These are phyloP conservation scores for Gallinago stenura DNA, from an alignment of 2,797 vertebrate species.

Conservation along the genomic window DNA sequence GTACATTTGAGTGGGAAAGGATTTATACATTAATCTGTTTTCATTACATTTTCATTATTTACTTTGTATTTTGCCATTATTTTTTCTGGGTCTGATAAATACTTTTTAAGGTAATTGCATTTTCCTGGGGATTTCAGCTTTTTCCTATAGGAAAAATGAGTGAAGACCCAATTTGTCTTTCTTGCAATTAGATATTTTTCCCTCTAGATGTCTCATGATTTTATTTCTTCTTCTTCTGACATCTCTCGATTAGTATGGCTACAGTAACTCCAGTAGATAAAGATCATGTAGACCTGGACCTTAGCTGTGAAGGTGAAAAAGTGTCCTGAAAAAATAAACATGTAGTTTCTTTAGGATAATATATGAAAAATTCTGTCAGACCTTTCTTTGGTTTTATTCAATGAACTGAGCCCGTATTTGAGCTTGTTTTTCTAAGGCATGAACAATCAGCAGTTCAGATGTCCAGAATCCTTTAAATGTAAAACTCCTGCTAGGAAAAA, in stretches of 20 bases:
- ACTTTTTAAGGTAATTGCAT: background rate
- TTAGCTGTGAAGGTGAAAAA: background rate
- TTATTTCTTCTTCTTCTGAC: background rate
- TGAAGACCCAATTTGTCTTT: background rate
- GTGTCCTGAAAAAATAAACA: background rate
- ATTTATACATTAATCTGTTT: background rate
- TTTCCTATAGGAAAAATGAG: background rate
- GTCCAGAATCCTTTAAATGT: background rate
- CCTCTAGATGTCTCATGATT: background rate
- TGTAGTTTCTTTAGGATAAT: background rate
- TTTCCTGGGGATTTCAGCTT: background rate
- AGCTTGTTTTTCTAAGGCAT: background rate
- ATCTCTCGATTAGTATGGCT: background rate
- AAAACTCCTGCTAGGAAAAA: background rate
- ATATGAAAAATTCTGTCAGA: background rate
- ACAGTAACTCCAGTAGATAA: background rate
- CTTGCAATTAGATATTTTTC: background rate
- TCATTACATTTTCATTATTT: background rate
- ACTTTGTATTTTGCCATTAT: background rate
- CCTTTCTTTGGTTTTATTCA: background rate
- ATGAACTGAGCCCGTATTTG: background rate
- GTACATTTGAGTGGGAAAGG: background rate
- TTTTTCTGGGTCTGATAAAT: background rate
- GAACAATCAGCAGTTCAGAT: background rate
- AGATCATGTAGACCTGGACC: background rate